Conservation (phyloP, 2,797 vertebrate species). For the Halcyon leucocephala region DNA sequence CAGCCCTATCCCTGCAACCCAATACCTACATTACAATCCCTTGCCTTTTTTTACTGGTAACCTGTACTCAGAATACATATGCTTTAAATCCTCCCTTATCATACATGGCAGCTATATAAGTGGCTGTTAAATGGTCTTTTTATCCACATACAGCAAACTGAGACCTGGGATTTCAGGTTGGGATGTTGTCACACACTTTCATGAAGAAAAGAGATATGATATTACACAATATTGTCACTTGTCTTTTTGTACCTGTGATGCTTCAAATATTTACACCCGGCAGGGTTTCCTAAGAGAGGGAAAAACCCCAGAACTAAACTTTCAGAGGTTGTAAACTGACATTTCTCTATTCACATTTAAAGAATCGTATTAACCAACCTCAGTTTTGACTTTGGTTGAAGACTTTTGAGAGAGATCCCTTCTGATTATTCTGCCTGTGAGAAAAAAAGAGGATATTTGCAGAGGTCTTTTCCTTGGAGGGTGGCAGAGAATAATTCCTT, state of each 20-base stretch:
- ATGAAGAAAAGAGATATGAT: not conserved
- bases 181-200: fast-evolving
- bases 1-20: not conserved
- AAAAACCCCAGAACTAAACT: not conserved
- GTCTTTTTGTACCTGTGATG: not conserved
- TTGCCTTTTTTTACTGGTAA: not conserved
- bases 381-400: not conserved
- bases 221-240: not conserved
- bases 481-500: not conserved
- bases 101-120: fast-evolving
- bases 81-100: not conserved
- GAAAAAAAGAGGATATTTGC: not conserved
- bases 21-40: not conserved
- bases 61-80: not conserved
- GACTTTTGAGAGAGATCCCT: not conserved
- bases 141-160: not conserved
- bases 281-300: not conserved
- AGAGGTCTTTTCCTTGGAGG: not conserved
- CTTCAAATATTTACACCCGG: not conserved
- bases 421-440: not conserved
- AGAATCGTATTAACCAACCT: not conserved
- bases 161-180: not conserved
- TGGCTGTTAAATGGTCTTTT: not conserved
- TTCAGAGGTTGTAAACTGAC: not conserved
- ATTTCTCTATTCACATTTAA: not conserved